These are phyloP conservation scores for Pagrus major DNA, from an alignment of 2,113 vertebrate species.

Conservation along the genomic window DNA sequence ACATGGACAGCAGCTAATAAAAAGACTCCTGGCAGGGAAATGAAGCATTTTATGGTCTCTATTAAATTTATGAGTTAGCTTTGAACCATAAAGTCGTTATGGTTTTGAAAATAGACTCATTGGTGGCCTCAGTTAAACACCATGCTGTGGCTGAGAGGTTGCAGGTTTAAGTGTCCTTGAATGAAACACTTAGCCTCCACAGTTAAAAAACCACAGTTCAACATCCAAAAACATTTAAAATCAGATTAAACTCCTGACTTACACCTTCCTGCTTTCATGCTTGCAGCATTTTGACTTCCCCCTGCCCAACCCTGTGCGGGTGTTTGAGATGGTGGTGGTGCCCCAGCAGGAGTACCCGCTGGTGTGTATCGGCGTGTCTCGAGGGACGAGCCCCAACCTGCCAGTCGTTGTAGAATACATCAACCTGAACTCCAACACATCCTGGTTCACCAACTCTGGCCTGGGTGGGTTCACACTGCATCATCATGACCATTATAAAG, in stretches of 20 bases:
- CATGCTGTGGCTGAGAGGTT: background rate
- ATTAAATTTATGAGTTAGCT: constrained; percentile 12
- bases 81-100: background rate
- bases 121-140: background rate
- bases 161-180: background rate
- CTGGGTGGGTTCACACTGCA: constrained; percentile 71
- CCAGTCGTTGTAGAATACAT: constrained; percentile 87
- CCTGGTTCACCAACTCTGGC: constrained; percentile 88
- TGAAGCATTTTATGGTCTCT: constrained; percentile 18
- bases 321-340: constrained; percentile 88
- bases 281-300: constrained; percentile 91
- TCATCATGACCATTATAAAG: background rate
- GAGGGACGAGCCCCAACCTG: constrained; percentile 52
- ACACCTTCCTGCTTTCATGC: background rate
- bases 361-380: constrained; percentile 88
- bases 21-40: background rate
- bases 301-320: constrained; percentile 85
- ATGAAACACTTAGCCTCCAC: constrained; percentile 1
- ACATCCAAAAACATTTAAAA: background rate
- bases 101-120: background rate
- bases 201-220: no score
- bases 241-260: background rate
- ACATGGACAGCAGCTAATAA: constrained; percentile 11
- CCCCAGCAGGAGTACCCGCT: constrained; percentile 89
- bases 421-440: constrained; percentile 91